Evolutionary conservation across 2,797 vertebrate genomes (phyloP).

Genomic region (Pangasius sanitwongsei): DNA sequence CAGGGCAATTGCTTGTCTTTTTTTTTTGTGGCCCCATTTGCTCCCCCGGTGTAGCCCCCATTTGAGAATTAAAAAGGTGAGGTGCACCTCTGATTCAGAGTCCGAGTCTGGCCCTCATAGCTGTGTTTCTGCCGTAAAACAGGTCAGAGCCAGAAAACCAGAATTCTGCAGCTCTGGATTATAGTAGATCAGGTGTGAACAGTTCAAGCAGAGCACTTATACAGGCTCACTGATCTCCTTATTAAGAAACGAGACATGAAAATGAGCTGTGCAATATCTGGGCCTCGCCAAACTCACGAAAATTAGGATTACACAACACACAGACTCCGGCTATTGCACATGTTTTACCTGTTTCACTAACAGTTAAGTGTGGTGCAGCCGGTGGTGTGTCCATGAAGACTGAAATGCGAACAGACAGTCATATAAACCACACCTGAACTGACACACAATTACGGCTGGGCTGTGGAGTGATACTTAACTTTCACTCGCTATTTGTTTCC

Average conservation of each 20-base stretch:
- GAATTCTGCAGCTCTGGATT: background rate
- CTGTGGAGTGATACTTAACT: background rate
- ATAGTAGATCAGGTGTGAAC: background rate
- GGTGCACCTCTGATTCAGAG: background rate
- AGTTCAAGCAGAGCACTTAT: background rate
- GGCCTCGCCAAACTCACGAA: background rate
- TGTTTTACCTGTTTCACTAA: background rate
- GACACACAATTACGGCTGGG: background rate
- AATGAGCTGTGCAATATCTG: background rate
- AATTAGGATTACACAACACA: background rate
- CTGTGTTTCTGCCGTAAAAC: background rate
- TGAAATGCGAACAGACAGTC: background rate
- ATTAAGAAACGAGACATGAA: slow-evolving; percentile 4
- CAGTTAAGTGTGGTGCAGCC: background rate
- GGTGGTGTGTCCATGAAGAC: background rate
- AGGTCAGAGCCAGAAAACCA: background rate
- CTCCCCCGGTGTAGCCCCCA: no score
- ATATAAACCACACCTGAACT: background rate
- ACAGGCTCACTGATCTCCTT: background rate
- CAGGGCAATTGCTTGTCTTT: background rate
- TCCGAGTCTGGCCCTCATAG: no score
- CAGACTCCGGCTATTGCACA: background rate
- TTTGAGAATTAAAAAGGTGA: background rate
- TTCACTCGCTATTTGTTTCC: background rate
- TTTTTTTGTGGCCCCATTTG: background rate